These are phyloP conservation scores for Cerastis leucographa DNA, from an alignment of 2,888 invertebrate genomes.

Conservation along the genomic window DNA sequence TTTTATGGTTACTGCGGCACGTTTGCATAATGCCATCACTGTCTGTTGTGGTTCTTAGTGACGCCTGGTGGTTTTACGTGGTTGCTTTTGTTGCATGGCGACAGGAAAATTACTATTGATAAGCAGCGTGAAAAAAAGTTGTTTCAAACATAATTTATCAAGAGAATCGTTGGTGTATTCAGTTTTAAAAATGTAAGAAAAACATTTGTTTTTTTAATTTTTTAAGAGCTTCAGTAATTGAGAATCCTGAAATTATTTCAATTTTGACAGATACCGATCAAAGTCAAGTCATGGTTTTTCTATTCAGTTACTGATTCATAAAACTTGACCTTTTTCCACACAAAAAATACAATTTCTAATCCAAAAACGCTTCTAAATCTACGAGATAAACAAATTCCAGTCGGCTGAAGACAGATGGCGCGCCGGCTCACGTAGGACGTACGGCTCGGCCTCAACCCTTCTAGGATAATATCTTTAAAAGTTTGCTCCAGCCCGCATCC, in stretches of 20 bases:
- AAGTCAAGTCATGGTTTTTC: too few relatives aligned
- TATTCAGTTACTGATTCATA: too few relatives aligned
- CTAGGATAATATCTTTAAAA: constrained; percentile 90
- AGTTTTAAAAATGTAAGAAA: too few relatives aligned
- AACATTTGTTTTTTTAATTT: too few relatives aligned
- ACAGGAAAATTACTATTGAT: too few relatives aligned
- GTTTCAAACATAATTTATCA: too few relatives aligned
- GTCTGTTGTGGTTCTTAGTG: constrained; percentile 60
- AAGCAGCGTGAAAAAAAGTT: too few relatives aligned
- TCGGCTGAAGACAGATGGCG: constrained; percentile 88
- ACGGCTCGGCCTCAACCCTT: constrained; percentile 85
- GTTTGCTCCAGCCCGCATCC: constrained; percentile 79
- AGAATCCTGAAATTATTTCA: too few relatives aligned
- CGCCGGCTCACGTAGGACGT: constrained; percentile 86
- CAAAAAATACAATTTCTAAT: constrained; percentile 41
- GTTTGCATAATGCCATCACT: constrained; percentile 84
- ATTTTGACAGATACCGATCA: too few relatives aligned
- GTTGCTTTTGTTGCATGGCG: not conserved
- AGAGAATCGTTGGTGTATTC: too few relatives aligned
- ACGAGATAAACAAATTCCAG: constrained; percentile 85
- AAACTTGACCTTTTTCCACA: not conserved
- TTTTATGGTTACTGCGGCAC: constrained; percentile 87
- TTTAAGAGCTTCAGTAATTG: too few relatives aligned
- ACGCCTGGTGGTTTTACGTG: constrained; percentile 21
- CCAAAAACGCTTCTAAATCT: constrained; percentile 62